These are phyloP conservation scores for Hemistola chrysoprasaria DNA, from an alignment of 2,888 invertebrate genomes.

Conservation along the genomic window DNA sequence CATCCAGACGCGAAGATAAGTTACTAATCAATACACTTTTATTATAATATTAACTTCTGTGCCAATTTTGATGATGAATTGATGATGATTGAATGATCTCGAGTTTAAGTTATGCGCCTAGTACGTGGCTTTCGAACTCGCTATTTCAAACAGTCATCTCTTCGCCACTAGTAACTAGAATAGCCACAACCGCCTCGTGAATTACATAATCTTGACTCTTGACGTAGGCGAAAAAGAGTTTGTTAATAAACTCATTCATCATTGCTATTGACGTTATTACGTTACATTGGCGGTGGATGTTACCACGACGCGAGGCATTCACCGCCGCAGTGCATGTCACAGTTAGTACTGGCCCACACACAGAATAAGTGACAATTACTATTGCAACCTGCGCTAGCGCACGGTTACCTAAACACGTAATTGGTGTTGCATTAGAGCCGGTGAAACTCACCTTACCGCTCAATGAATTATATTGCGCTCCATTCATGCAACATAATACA, in stretches of 20 bases:
- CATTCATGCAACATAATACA: conserved; percentile 60
- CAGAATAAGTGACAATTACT: conserved; percentile 7
- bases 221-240: conserved; percentile 45
- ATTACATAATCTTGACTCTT: conserved; percentile 37
- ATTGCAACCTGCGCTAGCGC: conserved; percentile 7
- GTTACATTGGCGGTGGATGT: conserved; percentile 18
- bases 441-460: conserved; percentile 44
- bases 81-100: too few relatives aligned
- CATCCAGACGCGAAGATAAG: too few relatives aligned
- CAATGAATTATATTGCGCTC: conserved; percentile 60
- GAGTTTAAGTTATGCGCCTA: too few relatives aligned
- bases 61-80: too few relatives aligned
- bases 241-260: conserved; percentile 66
- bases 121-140: too few relatives aligned
- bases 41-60: too few relatives aligned
- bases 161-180: too few relatives aligned
- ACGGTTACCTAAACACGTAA: conserved; percentile 50
- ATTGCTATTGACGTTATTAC: conserved; percentile 41
- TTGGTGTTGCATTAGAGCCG: conserved; percentile 54
- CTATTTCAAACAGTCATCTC: too few relatives aligned
- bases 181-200: conserved; percentile 4
- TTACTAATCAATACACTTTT: too few relatives aligned
- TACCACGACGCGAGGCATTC: conserved; percentile 24
- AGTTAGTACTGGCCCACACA: conserved; percentile 3
- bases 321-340: background rate